Evolutionary conservation across 2,797 vertebrate species (phyloP).

Genomic region (Paedocypris micromegethes): DNA sequence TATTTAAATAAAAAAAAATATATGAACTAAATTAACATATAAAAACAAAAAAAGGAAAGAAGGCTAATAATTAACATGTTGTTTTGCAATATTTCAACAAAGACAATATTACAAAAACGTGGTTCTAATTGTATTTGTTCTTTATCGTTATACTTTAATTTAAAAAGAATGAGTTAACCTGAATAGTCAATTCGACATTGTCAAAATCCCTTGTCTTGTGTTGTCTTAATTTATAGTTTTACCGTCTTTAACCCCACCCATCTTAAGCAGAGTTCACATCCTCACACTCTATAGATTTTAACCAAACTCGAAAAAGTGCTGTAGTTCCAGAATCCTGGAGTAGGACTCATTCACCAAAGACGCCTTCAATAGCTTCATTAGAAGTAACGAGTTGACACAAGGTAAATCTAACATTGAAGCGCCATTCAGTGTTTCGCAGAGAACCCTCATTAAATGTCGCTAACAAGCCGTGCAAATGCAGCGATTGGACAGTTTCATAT

Average conservation of each 20-base stretch:
- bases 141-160: too few species aligned
- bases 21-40: too few species aligned
- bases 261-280: conserved; percentile 38
- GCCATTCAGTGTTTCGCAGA: conserved; percentile 84
- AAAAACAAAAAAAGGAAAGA: too few species aligned
- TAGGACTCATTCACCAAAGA: conserved; percentile 75
- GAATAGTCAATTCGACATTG: too few species aligned
- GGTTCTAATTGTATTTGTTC: too few species aligned
- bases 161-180: too few species aligned
- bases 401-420: conserved; percentile 89
- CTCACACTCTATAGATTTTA: conserved; percentile 48
- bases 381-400: conserved; percentile 97
- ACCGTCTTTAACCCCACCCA: conserved; percentile 1
- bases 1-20: too few species aligned
- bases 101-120: too few species aligned
- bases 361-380: conserved; percentile 86
- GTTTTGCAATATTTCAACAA: too few species aligned
- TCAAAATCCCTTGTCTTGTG: too few species aligned
- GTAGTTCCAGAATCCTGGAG: conserved; percentile 58
- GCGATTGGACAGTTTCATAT: conserved; percentile 92
- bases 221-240: conserved; percentile 6
- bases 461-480: conserved; percentile 99
- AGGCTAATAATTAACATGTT: too few species aligned
- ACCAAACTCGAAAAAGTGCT: conserved; percentile 59
- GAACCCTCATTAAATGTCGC: conserved; percentile 97